Evolutionary conservation across 2,797 vertebrate species (phyloP), one percentile per base, ranked within the genome.

Genomic region (Ara ararauna): DNA sequence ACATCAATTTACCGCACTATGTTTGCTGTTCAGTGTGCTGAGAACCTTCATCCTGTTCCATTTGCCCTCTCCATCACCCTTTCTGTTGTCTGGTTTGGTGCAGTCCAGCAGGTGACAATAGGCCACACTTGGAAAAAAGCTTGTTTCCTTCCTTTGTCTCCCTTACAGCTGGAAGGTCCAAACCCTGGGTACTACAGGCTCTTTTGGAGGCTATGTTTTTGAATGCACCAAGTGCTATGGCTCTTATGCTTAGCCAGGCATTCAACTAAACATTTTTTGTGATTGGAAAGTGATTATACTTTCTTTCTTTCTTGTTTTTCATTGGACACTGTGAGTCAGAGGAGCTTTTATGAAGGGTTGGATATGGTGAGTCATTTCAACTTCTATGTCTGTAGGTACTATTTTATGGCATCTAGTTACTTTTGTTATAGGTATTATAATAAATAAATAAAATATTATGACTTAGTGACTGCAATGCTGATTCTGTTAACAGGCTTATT

Each of bases 391-490:
- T 96, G 77, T 47, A 92, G 91, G 92, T 90, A 85, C 67, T 88
- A 88, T 93, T 96, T 94, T 96, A 96, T 88, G 44, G 72, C 86
- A 86, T 76, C 93, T 93, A 92, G 87, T 96, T 97, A 94, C 89
- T 95, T 95, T 95, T 93, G 90, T 81, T 94, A 86, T 75, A 96
- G 90, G 79, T 88, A 96, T 93, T 95, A 91, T 91, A 93, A 96
- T 92, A 97, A 96, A 96, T 96, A 96, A 96, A 96, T 96, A 97
- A 96, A 94, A 88, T 95, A 96, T 96, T 95, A 94, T 96, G 90
- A 95, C 89, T 93, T 95, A 80, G 87, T 70, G 54, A 91, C 90
- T 92, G 87, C 73, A 95, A 10, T 91, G 78, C 89, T 95, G 94
- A 92, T 92, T 92, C 70, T 71, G 54, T 86, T 97, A 97, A 92